Conservation (phyloP, 2,113 vertebrate species). For the Pleuronectes platessa region DNA sequence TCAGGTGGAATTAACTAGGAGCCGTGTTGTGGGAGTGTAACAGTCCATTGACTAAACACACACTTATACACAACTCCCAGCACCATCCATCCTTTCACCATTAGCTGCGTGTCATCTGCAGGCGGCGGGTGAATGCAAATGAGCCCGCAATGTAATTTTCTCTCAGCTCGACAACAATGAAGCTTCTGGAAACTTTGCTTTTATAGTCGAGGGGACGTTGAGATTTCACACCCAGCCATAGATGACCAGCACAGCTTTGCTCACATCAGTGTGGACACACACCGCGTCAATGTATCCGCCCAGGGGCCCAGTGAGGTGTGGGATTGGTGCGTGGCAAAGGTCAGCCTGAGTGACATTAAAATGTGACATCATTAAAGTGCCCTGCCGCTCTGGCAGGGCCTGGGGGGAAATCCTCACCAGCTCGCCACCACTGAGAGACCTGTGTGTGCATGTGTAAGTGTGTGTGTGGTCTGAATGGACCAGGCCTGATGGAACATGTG, state of each 20-base stretch:
- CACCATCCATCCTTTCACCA: conserved; percentile 66
- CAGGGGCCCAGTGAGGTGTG: conserved; percentile 51
- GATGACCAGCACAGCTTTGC: conserved; percentile 13
- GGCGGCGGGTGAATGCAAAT: conserved; percentile 67
- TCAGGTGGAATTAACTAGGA: conserved; percentile 35
- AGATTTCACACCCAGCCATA: conserved; percentile 3
- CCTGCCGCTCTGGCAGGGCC: conserved; percentile 58
- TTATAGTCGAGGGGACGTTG: not conserved
- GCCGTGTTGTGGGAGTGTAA: conserved; percentile 35
- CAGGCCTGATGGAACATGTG: conserved; percentile 46
- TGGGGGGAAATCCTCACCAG: conserved; percentile 56
- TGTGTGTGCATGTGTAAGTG: not conserved
- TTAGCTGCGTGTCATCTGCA: conserved; percentile 67
- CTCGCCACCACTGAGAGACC: conserved; percentile 27
- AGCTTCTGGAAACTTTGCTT: conserved; percentile 25
- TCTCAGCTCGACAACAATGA: conserved; percentile 19
- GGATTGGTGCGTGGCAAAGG: conserved; percentile 76
- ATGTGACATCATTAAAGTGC: conserved; percentile 75
- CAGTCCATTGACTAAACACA: conserved; percentile 59
- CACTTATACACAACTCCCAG: conserved; percentile 13
- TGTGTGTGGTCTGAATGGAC: conserved; percentile 57
- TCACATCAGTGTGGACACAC: not conserved
- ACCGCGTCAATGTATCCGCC: conserved; percentile 43
- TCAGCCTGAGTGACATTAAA: conserved; percentile 76
- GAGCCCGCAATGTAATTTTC: conserved; percentile 47